A percentile compares a stretch with the other conserved stretches of the same genome.
These are phyloP conservation scores for Mactra quadrangularis DNA, from an alignment of 1,140 invertebrate genomes.

Conservation along the genomic window DNA sequence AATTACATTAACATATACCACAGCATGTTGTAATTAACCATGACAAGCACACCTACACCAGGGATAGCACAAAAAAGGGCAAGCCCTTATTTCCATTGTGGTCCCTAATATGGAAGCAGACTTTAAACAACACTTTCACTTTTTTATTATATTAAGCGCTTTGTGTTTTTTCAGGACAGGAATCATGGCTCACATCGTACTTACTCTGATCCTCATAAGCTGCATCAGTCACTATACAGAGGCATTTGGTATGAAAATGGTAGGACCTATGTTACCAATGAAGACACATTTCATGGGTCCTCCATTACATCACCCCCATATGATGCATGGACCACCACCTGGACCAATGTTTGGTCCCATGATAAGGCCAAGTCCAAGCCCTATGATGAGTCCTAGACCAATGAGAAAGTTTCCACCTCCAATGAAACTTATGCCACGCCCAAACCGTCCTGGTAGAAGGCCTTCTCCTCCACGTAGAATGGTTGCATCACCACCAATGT, in stretches of 20 bases:
- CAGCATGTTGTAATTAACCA: too few species aligned
- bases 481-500: not conserved
- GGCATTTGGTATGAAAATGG: not conserved
- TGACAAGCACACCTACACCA: too few species aligned
- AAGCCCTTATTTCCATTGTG: too few species aligned
- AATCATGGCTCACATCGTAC: not conserved
- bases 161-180: too few species aligned
- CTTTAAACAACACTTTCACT: too few species aligned
- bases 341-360: not conserved
- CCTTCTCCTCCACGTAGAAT: not conserved
- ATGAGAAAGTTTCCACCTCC: not conserved
- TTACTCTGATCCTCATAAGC: not conserved
- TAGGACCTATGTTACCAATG: not conserved
- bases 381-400: not conserved
- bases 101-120: too few species aligned
- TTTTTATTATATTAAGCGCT: too few species aligned
- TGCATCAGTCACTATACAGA: not conserved
- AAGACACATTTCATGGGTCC: conserved; percentile 22
- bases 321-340: not conserved
- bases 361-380: not conserved
- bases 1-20: too few species aligned
- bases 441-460: not conserved
- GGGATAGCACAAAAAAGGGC: too few species aligned
- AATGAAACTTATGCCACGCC: not conserved
- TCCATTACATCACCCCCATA: not conserved